phyloP scores from a whole-genome alignment of 2,888 invertebrate genomes.

The Harmothoe impar region DNA sequence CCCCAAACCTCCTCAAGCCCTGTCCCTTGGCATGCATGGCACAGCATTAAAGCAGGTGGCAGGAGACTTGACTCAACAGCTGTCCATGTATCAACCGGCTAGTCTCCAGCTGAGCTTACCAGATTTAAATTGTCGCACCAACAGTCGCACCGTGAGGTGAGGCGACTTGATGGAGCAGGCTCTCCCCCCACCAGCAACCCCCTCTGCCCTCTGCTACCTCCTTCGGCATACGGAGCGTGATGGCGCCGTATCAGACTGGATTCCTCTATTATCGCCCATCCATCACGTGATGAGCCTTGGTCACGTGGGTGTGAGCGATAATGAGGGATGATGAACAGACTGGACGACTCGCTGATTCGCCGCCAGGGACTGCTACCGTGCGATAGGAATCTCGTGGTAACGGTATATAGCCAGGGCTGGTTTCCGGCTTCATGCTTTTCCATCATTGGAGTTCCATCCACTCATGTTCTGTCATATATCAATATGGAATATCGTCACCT shows the following conservation, averaged over 20 bases:
- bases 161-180: neutral
- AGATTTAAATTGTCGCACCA: slow-evolving; percentile 34
- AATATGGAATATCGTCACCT: too few relatives aligned
- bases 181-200: neutral
- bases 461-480: too few relatives aligned
- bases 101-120: neutral
- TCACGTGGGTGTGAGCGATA: slow-evolving; percentile 34
- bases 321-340: slow-evolving; percentile 27
- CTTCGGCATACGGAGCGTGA: neutral
- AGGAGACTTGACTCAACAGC: too few relatives aligned
- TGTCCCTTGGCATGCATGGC: too few relatives aligned
- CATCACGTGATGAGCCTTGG: neutral
- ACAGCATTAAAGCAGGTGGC: too few relatives aligned
- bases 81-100: too few relatives aligned
- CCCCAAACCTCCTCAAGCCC: too few relatives aligned
- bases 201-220: neutral
- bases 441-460: too few relatives aligned
- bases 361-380: neutral
- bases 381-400: too few relatives aligned
- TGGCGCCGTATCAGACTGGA: neutral
- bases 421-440: too few relatives aligned
- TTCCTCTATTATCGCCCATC: slow-evolving; percentile 18
- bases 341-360: neutral
- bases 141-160: neutral
- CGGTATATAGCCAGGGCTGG: neutral